Evolutionary conservation across 2,113 vertebrate genomes (phyloP), one percentile per base, ranked within the genome.

Genomic region (Scalopus aquaticus): DNA sequence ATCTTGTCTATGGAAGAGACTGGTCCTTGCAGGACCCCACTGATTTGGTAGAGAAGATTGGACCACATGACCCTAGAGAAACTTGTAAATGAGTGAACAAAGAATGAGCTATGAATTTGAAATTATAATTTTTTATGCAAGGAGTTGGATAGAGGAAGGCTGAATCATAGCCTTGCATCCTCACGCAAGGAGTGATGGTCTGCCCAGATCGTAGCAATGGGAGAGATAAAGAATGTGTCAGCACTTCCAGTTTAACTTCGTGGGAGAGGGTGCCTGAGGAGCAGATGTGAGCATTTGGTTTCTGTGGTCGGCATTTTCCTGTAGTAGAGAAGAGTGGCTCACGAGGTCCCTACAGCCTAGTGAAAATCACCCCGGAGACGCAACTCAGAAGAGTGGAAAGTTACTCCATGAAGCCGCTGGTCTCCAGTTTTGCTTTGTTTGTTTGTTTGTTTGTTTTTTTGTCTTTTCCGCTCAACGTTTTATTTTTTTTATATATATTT

Each of bases 291-390:
- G 24, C 65, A 20, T 78, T 81, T 90, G 76, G 46, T 95, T 94
- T 90, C 83, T 90, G 94, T 70, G 91, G 89, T 88, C 60, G 94
- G 79, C 93, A 80, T 96, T 93, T 96, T 93, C 95, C 89, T 77
- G 11, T 70, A 77, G 60, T 67, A 69, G 46, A 88, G 54, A 65
- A 30, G n/a, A 79, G 42, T 96, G 95, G 97, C 90, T 97, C 96
- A 97, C 15, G 3, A 44, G 46, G 70, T 70, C 86, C 17, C 74
- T 62, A 16, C 12, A 64, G 54, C 35, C 64, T 77, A 35, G 89
- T 60, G 65, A 95, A 79, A 91, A 89, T 60, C 17, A 17, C 20
- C 28, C 73, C 46, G 4, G 60, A 81, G 88, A 77, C 46, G 32
- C 60, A 65, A n/a, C 58, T 94, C 37, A 10, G 56, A 58, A 44